Conservation (phyloP, 2,888 invertebrate genomes). For the Omphaloscelis lunosa region DNA sequence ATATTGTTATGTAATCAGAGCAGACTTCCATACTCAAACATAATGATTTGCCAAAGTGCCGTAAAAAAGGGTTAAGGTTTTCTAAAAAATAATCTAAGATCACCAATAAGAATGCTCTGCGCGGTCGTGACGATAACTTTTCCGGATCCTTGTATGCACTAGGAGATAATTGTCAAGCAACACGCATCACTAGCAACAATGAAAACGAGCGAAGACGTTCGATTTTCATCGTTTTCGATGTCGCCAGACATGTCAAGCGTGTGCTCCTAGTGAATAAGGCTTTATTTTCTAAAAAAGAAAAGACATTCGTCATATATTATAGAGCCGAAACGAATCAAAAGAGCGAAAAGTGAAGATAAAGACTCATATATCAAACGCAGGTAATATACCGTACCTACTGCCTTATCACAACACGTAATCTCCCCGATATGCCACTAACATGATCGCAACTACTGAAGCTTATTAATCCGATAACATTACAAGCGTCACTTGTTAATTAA, state of each 20-base stretch:
- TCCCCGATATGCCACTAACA: conserved; percentile 59
- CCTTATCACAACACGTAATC: conserved; percentile 55
- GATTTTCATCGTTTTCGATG: not conserved
- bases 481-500: conserved; percentile 62
- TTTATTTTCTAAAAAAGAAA: not conserved
- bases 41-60: not conserved
- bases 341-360: conserved; percentile 30
- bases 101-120: not conserved
- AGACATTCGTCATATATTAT: not conserved
- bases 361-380: conserved; percentile 21
- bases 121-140: not conserved
- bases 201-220: not conserved
- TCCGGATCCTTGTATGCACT: not conserved
- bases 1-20: not conserved
- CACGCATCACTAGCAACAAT: not conserved
- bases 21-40: not conserved
- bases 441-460: conserved; percentile 62
- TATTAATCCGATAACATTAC: conserved; percentile 63
- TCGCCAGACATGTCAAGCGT: not conserved
- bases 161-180: not conserved
- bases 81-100: not conserved
- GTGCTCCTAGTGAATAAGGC: not conserved
- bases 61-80: not conserved
- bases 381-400: conserved; percentile 11
- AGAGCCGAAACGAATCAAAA: conserved; percentile 13